A percentile compares a stretch with the other conserved stretches of the same genome.
phyloP scores from a whole-genome alignment of 2,888 invertebrate species.

The Scaptomyza polygonia region DNA sequence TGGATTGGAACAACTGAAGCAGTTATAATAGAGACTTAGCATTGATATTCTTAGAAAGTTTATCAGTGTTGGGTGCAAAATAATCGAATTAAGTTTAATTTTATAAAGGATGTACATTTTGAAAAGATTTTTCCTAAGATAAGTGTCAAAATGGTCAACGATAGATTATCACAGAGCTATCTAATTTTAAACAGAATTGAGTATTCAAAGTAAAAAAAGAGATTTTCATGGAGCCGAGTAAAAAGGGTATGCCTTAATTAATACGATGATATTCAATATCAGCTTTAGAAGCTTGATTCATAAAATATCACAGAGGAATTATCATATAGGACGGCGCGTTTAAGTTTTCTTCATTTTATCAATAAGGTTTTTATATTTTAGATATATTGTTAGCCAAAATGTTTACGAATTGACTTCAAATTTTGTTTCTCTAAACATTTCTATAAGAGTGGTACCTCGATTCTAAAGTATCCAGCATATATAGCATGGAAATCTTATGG shows the following conservation, averaged over 20 bases:
- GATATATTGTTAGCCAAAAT: not conserved
- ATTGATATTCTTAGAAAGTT: not conserved
- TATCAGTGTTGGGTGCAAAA: not conserved
- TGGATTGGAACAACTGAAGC: not conserved
- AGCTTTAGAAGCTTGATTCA: too few relatives aligned
- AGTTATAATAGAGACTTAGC: not conserved
- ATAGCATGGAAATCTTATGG: too few relatives aligned
- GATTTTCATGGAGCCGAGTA: not conserved
- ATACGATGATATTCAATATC: not conserved
- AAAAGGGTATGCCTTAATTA: not conserved
- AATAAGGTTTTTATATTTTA: not conserved
- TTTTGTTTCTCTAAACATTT: too few relatives aligned
- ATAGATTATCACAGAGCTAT: not conserved
- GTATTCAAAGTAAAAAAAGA: not conserved
- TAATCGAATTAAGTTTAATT: not conserved
- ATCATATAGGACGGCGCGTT: too few relatives aligned
- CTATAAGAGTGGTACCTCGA: too few relatives aligned
- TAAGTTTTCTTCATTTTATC: too few relatives aligned
- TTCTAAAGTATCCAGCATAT: too few relatives aligned
- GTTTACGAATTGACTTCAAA: too few relatives aligned
- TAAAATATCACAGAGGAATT: too few relatives aligned
- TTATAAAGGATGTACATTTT: not conserved
- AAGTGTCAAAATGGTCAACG: not conserved
- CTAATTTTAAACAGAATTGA: not conserved
- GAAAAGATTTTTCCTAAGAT: not conserved